Evolutionary conservation across 2,113 vertebrate species (phyloP).

Genomic region (Ariopsis seemanni): DNA sequence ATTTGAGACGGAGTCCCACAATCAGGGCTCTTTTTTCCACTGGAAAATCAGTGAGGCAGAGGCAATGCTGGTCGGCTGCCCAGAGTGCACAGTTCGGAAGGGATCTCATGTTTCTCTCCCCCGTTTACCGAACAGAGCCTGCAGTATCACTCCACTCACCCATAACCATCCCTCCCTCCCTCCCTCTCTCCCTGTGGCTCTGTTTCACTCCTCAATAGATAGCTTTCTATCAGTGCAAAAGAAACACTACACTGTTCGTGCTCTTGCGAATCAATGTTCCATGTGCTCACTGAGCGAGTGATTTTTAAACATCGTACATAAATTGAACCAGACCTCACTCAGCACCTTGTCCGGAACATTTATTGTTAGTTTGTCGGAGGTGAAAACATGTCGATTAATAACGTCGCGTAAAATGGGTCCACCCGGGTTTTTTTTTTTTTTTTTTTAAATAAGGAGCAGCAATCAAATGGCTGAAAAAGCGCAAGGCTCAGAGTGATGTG

Average conservation of each 20-base stretch:
- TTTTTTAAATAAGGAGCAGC: conserved; percentile 22
- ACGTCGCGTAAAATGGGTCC: background rate
- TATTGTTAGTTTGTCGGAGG: conserved; percentile 18
- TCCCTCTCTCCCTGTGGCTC: conserved; percentile 47
- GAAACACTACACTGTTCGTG: conserved; percentile 44
- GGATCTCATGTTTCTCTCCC: conserved; percentile 66
- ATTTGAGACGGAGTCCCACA: conserved; percentile 41
- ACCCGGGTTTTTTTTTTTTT: conserved; percentile 4
- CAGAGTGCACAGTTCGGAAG: conserved; percentile 63
- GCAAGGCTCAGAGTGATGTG: conserved; percentile 30
- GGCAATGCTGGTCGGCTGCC: conserved; percentile 58
- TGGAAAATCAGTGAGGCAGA: conserved; percentile 57
- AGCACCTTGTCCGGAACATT: conserved; percentile 16
- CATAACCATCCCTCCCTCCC: conserved; percentile 54
- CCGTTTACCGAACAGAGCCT: conserved; percentile 58
- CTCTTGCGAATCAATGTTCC: conserved; percentile 49
- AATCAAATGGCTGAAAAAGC: conserved; percentile 43
- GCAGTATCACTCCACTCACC: conserved; percentile 61
- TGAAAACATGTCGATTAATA: conserved; percentile 49
- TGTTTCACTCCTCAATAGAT: conserved; percentile 55
- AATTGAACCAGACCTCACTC: conserved; percentile 42
- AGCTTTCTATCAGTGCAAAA: conserved; percentile 54
- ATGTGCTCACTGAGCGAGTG: conserved; percentile 30
- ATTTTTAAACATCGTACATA: conserved; percentile 44
- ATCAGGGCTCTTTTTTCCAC: conserved; percentile 36